Base-by-base conservation (phyloP, 2,113 vertebrate genomes). In the Polypterus bichir region DNA sequence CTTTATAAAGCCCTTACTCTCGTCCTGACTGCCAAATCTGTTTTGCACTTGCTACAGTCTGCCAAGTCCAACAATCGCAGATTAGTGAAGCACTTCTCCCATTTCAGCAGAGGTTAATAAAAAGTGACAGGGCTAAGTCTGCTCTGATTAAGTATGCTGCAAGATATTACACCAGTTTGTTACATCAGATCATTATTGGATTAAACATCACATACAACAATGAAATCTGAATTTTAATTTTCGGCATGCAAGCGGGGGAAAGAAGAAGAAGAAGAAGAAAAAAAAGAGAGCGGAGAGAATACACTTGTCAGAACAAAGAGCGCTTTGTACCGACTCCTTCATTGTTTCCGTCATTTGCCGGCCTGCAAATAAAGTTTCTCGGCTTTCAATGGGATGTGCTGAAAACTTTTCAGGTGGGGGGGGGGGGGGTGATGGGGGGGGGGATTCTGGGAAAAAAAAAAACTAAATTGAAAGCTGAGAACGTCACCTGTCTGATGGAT, bases 101-200 rank as follows among this genome's bases (percentile, higher is more conserved):
- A 86, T 97, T 94, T 92, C 92, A 89, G 86, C 89, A 89, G 90
- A 93, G 91, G 93, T 97, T 97, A 97, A 97, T 94, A 91, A 91
- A 92, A 87, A 96, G 89, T 88, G 92, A 95, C 94, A 93, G 89
- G 88, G 89, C 90, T 93, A 92, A 94, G 92, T 95, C 92, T 81
- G 79, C 88, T 92, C 90, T 91, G 86, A 94, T 97, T 97, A 97
- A 92, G 84, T 88, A 87, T 87, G 92, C 87, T 85, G 89, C 87
- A 88, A 90, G 88, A 96, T 92, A 91, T 93, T 88, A 89, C 87
- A 81, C 89, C 90, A 75, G 75, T 90, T 93, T 84, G 89, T 86
- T 91, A 91, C 89, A 84, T 74, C 84, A 91, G 83, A 91, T 93
- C 85, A 81, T 95, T 92, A 97, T 89, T 92, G 89, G 93, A 94